Evolutionary conservation across 37 sponge, comb jelly and placozoan genomes (phyloP), one percentile per base, ranked within the genome.

Genomic region (Amphimedon queenslandica): DNA sequence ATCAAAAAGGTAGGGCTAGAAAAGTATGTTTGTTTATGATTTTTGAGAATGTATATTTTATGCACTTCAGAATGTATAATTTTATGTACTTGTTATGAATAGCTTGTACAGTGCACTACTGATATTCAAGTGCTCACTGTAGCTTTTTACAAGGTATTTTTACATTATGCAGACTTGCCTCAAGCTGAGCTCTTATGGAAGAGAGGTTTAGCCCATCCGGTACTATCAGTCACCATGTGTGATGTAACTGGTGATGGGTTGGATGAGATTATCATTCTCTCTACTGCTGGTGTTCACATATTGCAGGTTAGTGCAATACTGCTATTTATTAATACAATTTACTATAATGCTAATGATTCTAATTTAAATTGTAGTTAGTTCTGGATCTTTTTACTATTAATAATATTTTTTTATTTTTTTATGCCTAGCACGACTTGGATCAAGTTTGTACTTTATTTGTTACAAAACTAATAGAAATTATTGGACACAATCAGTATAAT

Each of bases 241-340:
- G 91, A 90, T 64, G 33, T 90, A 41, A 85, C 86, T n/a, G 72
- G 75, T 20, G 91, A 90, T 69, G 91, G 91, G 10, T 60, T 90
- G 35, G 71, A 69, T 1, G 91, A 90, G 28, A 68, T 90, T 41
- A 79, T 69, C 23, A 79, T 78, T 13, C 24, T 90, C 23, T 82
- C 91, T 40, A 82, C 61, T 27, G 81, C 77, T 63, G 91, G 91
- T 21, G 57, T 90, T 5, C 91, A 90, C 63, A 67, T 90, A 23
- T 40, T 90, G 13, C 91, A 90, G 87, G 91, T 90, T 57, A 63
- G 36, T 6, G 21, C 27, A n/a, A 47, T 18, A 8, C 13, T 18
- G 51, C 51, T 47, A 13, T 47, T 47, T 8, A 8, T 47, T 13
- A 47, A 8, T 13, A n/a, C n/a, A n/a, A n/a, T n/a, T n/a, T n/a